Evolutionary conservation across 2,113 vertebrate genomes (phyloP), one percentile per base, ranked within the genome.

Genomic region (Solea solea): DNA sequence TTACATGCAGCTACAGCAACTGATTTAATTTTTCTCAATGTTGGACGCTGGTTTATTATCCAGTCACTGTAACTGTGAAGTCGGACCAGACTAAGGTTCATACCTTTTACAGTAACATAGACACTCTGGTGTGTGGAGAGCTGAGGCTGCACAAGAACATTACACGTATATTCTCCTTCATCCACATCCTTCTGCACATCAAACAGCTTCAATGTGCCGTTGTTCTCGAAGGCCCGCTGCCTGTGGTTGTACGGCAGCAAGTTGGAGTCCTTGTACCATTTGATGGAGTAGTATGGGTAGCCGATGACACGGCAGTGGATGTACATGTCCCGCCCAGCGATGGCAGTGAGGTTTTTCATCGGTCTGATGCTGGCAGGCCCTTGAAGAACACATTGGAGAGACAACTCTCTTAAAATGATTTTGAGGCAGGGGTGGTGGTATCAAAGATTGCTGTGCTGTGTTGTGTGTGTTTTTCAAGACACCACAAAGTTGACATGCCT

Each of bases 271-370:
- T 99, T 99, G 91, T 98, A 98, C 98, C 98, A 99, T 72, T 99
- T 99, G 92, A 99, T 99, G 87, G 97, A 99, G 89, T 99, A 99
- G 76, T 99, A 99, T 0, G 98, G 98, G 69, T 99, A 99, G 69
- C 98, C 98, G 7, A 99, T 99, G 80, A 99, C 97, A 1, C 97
- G 96, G 39, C 98, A 99, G 93, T 99, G 98, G 75, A 99, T 98
- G 86, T 97, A 99, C 21, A 96, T 98, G 89, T 99, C 97, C 80
- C 98, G 94, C 16, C 98, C 98, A 0, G 98, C 98, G 77, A 99
- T 99, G 82, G 98, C 98, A 69, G 98, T 99, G 91, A 99, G 96
- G 81, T 99, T 99, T 91, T 96, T 99, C 98, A 99, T 99, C 69
- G 97, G 95, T 82, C 98, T 95, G 82, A 99, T 99, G 92, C 97